Evolutionary conservation across 1,140 invertebrate genomes (phyloP).

Genomic region (Cyclina sinensis): DNA sequence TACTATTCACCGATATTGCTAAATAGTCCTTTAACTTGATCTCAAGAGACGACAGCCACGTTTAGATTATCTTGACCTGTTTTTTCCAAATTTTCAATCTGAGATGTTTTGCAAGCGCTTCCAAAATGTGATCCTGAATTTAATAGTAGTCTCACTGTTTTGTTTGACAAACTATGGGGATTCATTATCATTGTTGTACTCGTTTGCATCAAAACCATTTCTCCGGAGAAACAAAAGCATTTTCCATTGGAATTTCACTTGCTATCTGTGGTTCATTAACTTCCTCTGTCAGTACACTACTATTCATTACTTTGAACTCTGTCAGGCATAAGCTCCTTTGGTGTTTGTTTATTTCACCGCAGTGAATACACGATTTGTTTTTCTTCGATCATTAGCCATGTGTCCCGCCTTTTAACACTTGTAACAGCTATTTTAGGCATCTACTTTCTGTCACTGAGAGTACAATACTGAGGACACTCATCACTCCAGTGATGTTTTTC

Average conservation of each 20-base stretch:
- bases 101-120: constrained; percentile 42
- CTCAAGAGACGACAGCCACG: neutral
- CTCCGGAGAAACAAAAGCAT: constrained; percentile 38
- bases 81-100: neutral
- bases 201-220: constrained; percentile 63
- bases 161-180: no score
- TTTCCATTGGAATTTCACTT: neutral
- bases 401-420: constrained; percentile 10
- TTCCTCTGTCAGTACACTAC: neutral
- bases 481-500: constrained; percentile 31
- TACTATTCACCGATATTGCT: neutral
- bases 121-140: no score
- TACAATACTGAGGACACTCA: neutral
- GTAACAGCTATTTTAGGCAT: constrained; percentile 16
- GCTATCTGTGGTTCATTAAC: neutral
- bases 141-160: constrained; percentile 2
- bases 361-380: constrained; percentile 14
- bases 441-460: constrained; percentile 4
- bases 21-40: neutral
- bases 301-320: neutral
- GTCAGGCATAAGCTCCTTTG: constrained; percentile 13
- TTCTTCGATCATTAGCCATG: neutral
- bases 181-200: constrained; percentile 32
- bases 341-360: constrained; percentile 10
- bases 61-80: constrained; percentile 20